Base-by-base conservation (phyloP, 2,888 invertebrate species). In the Drosophila mettleri region DNA sequence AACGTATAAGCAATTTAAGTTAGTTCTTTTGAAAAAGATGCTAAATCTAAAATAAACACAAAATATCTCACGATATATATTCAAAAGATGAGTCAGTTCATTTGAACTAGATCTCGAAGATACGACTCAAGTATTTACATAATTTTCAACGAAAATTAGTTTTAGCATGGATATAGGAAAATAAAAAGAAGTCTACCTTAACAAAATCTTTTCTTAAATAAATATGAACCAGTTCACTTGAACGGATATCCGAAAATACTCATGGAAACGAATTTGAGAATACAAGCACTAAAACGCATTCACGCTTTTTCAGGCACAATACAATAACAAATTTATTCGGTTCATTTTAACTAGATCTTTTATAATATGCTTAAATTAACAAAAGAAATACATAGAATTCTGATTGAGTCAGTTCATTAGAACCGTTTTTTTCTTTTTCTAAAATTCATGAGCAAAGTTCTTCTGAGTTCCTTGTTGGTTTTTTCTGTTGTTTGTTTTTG, bases 11-110 rank as follows among this genome's bases (percentile, higher is more conserved):
- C 3, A 3, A 31, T 12, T 12, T 20, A 18, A 20, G 8, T 6
- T 8, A 29, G 52, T 39, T 39, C 52, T 14, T n/a, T 27, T 45
- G 45, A 55, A 27, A 16, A 10, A 45, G 27, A 24, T 43, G n/a
- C n/a, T n/a, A n/a, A n/a, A n/a, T n/a, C n/a, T n/a, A n/a, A n/a
- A n/a, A n/a, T n/a, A n/a, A n/a, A n/a, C n/a, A n/a, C n/a, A n/a
- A n/a, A n/a, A n/a, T n/a, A n/a, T n/a, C n/a, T n/a, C n/a, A n/a
- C n/a, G n/a, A n/a, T n/a, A n/a, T n/a, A n/a, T n/a, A n/a, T n/a
- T n/a, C n/a, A n/a, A n/a, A n/a, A n/a, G n/a, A n/a, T n/a, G n/a
- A n/a, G n/a, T n/a, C n/a, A n/a, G 52, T 39, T 39, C 52, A 18
- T n/a, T 27, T 45, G 45, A 55, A 27, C 22, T 16, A 45, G 27